Evolutionary conservation across 2,113 vertebrate species (phyloP).

Genomic region (Aldabrachelys gigantea): DNA sequence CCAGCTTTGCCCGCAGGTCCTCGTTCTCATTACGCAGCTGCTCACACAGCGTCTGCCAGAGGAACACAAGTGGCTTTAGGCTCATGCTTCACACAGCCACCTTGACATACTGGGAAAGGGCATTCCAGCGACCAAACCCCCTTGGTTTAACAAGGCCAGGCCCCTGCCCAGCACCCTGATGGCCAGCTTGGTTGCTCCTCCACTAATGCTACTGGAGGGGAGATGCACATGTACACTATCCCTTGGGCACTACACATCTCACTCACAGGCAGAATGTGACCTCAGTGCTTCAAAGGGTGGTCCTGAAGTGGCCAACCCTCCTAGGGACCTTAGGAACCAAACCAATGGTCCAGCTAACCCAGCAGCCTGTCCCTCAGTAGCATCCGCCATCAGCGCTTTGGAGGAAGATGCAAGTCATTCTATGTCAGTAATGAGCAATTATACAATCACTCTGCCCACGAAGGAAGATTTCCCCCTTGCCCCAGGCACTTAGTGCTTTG

Average conservation of each 20-base stretch:
- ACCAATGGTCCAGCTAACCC: not conserved
- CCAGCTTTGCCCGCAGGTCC: constrained; percentile 93
- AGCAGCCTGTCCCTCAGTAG: not conserved
- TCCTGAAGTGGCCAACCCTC: not conserved
- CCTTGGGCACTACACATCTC: not conserved
- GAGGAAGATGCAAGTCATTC: not conserved
- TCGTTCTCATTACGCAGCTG: constrained; percentile 95
- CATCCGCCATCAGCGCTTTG: not conserved
- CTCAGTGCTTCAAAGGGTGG: not conserved
- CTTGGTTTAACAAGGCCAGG: accelerated
- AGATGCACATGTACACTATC: not conserved
- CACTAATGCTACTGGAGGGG: not conserved
- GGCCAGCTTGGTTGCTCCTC: not conserved
- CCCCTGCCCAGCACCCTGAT: not conserved
- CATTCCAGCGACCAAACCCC: not conserved
- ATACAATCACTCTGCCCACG: not conserved
- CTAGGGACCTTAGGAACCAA: not conserved
- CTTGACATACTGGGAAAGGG: not conserved
- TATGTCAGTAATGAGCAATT: not conserved
- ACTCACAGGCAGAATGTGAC: not conserved
- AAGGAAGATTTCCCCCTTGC: not conserved
- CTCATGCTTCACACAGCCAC: not conserved
- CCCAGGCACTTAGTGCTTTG: not conserved
- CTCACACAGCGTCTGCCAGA: constrained; percentile 91
- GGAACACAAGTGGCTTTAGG: not conserved